Evolutionary conservation across 2,113 vertebrate genomes (phyloP), one percentile per base, ranked within the genome.

Genomic region (Oxyura jamaicensis): DNA sequence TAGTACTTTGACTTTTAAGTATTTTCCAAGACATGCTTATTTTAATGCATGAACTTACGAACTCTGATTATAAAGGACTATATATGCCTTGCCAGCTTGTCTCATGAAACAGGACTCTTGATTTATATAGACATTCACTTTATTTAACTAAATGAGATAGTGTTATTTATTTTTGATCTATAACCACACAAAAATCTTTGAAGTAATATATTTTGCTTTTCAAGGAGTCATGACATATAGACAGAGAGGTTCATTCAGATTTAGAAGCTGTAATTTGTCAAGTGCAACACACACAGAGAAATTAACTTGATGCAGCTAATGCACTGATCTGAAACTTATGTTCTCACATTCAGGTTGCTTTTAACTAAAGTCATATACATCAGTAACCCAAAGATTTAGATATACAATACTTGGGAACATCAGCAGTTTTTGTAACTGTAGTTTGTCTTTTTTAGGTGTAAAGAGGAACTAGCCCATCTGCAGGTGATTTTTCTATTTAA

Each of bases 121-220:
- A 97, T 97, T 97, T 97, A 95, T 96, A 88, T 4, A 84, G 84
- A 91, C 85, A 88, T 35, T 71, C 63, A 91, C 62, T 96, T 97
- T 92, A 88, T 95, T 97, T 96, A 95, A 90, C 75, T 93, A 95
- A 96, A 97, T 86, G 81, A 89, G 82, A 86, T 73, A 91, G 71
- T 48, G 63, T 83, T 97, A 83, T 93, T 97, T 97, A 86, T 93
- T 97, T 97, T 95, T 95, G 62, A 93, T 96, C 88, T 95, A 96
- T 92, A 91, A 92, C 79, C 67, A 55, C 74, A 91, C 41, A 93
- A 82, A 95, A 93, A 73, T 90, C 80, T 95, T 95, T 95, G 63
- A 88, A 96, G 90, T 46, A 78, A 86, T 96, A 94, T 75, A 93
- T 96, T 91, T 96, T 96, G 65, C 58, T 96, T 97, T 92, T 93